Percentiles rank a stretch among this genome's conserved stretches.
phyloP scores from a whole-genome alignment of 2,888 invertebrate species.

The Agrotis ipsilon region DNA sequence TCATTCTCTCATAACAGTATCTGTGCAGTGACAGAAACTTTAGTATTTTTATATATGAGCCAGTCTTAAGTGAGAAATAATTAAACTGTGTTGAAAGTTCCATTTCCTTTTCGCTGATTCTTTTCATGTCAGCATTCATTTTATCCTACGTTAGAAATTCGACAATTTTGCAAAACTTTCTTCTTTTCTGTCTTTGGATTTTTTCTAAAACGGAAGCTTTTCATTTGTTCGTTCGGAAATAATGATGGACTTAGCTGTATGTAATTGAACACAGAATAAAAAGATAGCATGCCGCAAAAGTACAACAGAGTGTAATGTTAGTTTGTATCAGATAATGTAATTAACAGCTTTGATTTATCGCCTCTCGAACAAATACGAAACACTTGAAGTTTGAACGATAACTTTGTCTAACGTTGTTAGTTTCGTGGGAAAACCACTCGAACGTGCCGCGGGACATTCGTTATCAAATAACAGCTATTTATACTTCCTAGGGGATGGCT shows the following conservation, averaged over 20 bases:
- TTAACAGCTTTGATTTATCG: constrained; percentile 19
- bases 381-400: constrained; percentile 50
- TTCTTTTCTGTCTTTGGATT: too few relatives aligned
- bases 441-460: constrained; percentile 22
- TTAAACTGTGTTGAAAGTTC: background rate
- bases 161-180: background rate
- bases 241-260: background rate
- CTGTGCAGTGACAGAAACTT: constrained; percentile 6
- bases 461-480: constrained; percentile 47
- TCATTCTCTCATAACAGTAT: constrained; percentile 37
- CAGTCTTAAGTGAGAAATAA: background rate
- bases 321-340: constrained; percentile 8
- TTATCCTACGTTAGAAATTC: background rate
- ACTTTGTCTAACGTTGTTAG: constrained; percentile 30
- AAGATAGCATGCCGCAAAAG: background rate
- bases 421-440: constrained; percentile 54
- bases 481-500: constrained; percentile 39
- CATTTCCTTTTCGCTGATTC: background rate
- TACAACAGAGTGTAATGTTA: background rate
- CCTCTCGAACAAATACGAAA: constrained; percentile 16
- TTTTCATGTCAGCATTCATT: too few relatives aligned
- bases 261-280: background rate
- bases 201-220: background rate
- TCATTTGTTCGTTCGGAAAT: background rate
- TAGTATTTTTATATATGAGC: background rate